These are phyloP conservation scores for Euphydryas editha DNA, from an alignment of 2,888 invertebrate genomes.

Conservation along the genomic window DNA sequence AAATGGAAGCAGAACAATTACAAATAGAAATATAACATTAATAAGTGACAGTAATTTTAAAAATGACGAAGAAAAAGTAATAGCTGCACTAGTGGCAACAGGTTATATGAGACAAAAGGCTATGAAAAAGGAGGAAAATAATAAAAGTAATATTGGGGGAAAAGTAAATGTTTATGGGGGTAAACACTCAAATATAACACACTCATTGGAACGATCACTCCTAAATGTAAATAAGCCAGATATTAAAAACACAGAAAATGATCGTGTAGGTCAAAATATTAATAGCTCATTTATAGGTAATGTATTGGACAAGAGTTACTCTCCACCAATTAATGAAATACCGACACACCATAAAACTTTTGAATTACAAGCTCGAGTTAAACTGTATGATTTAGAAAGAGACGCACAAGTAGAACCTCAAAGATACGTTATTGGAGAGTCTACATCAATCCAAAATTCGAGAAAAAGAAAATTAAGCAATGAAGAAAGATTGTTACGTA, in stretches of 20 bases:
- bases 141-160: background rate
- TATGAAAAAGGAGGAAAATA: background rate
- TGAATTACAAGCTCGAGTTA: slow-evolving; percentile 38
- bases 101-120: background rate
- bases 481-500: background rate
- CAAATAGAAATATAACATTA: background rate
- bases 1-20: background rate
- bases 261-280: background rate
- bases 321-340: slow-evolving; percentile 66
- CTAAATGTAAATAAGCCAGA: background rate
- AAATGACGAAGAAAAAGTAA: background rate
- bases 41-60: background rate
- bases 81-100: background rate
- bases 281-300: background rate
- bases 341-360: slow-evolving; percentile 54
- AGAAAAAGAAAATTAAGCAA: slow-evolving; percentile 4
- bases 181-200: background rate
- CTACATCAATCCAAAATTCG: background rate
- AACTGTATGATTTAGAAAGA: slow-evolving; percentile 23
- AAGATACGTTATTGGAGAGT: background rate
- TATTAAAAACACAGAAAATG: background rate
- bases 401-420: background rate
- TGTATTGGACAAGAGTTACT: slow-evolving; percentile 49
- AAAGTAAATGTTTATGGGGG: background rate
- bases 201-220: background rate